A percentile compares a stretch with the other conserved stretches of the same genome.
These are phyloP conservation scores for Uropetala carovei DNA, from an alignment of 2,888 invertebrate genomes.

Conservation along the genomic window DNA sequence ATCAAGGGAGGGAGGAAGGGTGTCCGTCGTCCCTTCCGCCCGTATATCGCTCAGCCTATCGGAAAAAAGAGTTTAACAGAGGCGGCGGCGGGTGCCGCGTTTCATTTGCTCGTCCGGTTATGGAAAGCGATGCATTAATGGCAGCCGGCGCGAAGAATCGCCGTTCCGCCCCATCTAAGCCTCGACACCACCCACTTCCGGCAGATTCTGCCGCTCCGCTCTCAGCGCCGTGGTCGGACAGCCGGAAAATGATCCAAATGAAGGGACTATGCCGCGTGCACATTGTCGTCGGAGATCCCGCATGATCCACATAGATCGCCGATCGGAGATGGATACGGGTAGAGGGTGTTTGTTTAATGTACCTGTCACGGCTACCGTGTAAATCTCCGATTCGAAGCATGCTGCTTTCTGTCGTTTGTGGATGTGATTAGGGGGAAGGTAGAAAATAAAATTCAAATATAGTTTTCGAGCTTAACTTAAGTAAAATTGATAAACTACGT, in stretches of 20 bases:
- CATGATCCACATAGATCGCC: neutral
- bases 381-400: neutral
- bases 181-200: constrained; percentile 10
- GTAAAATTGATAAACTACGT: too few relatives aligned
- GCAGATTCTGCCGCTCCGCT: neutral
- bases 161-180: neutral
- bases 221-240: neutral
- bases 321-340: neutral
- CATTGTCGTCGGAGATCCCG: neutral
- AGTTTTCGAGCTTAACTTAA: too few relatives aligned
- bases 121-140: neutral
- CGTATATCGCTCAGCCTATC: neutral
- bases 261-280: neutral
- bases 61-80: neutral
- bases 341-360: neutral
- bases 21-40: neutral
- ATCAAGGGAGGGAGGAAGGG: too few relatives aligned
- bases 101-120: neutral
- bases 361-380: neutral
- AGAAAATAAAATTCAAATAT: too few relatives aligned
- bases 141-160: constrained; percentile 11
- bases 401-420: neutral
- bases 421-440: neutral
- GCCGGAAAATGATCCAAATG: neutral
- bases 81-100: neutral